Conservation (phyloP, 2,797 vertebrate genomes). For the Crocodylus rhombifer region DNA sequence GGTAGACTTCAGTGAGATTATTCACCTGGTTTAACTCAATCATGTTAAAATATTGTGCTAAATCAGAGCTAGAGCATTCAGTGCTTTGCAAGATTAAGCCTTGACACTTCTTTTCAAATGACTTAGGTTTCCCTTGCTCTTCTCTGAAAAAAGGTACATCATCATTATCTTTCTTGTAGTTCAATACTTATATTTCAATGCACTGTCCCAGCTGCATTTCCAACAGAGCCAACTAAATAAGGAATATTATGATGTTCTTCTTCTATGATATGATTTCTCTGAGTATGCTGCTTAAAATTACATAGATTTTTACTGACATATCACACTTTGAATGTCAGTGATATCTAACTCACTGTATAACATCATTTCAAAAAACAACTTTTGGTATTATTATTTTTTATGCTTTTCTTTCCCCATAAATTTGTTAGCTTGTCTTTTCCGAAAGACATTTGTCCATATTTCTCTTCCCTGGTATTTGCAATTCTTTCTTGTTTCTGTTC, state of each 20-base stretch:
- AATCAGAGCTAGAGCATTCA: not conserved
- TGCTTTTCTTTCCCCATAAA: not conserved
- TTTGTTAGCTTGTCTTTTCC: not conserved
- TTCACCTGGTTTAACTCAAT: not conserved
- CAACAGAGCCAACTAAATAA: not conserved
- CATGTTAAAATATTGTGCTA: not conserved
- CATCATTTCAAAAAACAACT: not conserved
- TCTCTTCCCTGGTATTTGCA: not conserved
- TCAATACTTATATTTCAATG: not conserved
- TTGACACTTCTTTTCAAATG: not conserved
- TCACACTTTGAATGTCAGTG: not conserved
- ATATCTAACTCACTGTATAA: not conserved
- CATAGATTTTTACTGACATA: not conserved
- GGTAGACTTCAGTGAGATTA: not conserved
- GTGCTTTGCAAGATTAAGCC: not conserved
- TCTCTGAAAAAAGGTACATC: not conserved
- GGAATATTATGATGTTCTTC: not conserved
- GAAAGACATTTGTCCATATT: not conserved
- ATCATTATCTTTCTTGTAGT: not conserved
- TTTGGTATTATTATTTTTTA: not conserved
- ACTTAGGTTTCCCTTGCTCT: fast-evolving
- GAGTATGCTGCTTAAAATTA: not conserved
- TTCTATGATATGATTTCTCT: not conserved
- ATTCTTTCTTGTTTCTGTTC: not conserved
- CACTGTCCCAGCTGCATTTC: not conserved